A percentile compares a stretch with the other conserved stretches of the same genome.
Conservation (phyloP, 1,140 invertebrate genomes). For the Grapholita molesta region DNA sequence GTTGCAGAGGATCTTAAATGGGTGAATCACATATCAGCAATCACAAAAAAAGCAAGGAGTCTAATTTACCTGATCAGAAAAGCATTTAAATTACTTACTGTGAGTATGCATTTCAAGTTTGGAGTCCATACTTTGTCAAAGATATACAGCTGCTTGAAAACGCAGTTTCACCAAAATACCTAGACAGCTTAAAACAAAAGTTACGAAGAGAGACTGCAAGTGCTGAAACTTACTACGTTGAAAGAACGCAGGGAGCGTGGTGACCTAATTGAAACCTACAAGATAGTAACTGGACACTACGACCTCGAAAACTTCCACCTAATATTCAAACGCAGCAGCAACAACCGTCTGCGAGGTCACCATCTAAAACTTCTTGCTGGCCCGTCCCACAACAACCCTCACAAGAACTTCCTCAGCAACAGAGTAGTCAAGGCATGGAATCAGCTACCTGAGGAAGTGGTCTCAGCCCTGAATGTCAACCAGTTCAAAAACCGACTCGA, state of each 20-base stretch:
- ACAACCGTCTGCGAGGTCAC: too few species aligned
- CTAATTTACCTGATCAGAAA: slow-evolving; percentile 4
- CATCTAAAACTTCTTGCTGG: too few species aligned
- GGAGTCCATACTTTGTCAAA: neutral
- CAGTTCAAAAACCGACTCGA: too few species aligned
- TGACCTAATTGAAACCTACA: neutral
- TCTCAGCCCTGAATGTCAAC: too few species aligned
- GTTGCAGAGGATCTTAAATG: slow-evolving; percentile 3
- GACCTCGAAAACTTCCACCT: neutral
- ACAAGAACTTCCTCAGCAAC: too few species aligned
- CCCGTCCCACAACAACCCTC: too few species aligned
- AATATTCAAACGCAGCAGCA: too few species aligned
- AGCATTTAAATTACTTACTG: neutral
- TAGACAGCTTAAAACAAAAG: neutral
- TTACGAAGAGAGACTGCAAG: neutral
- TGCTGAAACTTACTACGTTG: neutral
- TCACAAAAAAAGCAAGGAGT: neutral
- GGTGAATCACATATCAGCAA: slow-evolving; percentile 2
- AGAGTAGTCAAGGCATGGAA: too few species aligned
- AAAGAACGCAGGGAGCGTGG: neutral
- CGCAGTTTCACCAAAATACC: too few species aligned
- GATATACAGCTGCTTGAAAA: neutral
- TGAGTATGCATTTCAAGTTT: neutral
- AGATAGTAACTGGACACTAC: neutral
- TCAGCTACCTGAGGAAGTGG: too few species aligned